Base-by-base conservation (phyloP, 1,140 invertebrate species). In the Goniozus legneri region DNA sequence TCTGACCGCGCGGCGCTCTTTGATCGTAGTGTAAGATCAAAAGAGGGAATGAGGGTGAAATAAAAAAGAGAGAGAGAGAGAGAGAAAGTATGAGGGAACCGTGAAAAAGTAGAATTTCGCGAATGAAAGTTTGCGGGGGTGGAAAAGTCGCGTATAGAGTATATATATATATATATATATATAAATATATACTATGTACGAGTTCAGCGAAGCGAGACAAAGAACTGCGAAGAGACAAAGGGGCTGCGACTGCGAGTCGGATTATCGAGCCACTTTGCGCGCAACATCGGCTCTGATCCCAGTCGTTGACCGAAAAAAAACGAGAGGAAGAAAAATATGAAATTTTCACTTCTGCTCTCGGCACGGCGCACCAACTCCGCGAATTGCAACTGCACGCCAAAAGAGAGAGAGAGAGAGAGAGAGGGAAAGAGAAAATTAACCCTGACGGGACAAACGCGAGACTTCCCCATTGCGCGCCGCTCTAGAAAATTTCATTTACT, bases 351-450 rank as follows among this genome's bases (percentile, higher is more conserved):
- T 27, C 12, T 27, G 24, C 12, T 12, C 6, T 33, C 31, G 31
- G n/a, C n/a, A 33, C 15, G 14, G 34, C 19, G 14, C 19, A 36
- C 19, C 15, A 15, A 10, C 34, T 14, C 14, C 13, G 15, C 14
- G 34, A 36, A 36, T 16, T 12, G 15, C 10, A 36, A 36, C 7
- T 12, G 15, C 8, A 18, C n/a, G 34, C n/a, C 14, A 14, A 37
- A 10, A 33, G 22, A 40, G 7, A 35, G 14, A 32, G 20, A 33
- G 39, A 30, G 33, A 45, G 31, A 37, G 24, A 14, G 10, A 42
- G 12, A 40, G 19, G 13, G 21, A 16, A 8, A 27, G 33, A 53
- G 47, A 39, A 58, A 48, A 58, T 54, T 58, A 58, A 58, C 54
- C 58, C 53, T 44, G 37, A 36, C 22, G 34, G n/a, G n/a, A n/a